phyloP scores from a whole-genome alignment of 2,888 invertebrate species.

The Dorcus parallelipipedus region DNA sequence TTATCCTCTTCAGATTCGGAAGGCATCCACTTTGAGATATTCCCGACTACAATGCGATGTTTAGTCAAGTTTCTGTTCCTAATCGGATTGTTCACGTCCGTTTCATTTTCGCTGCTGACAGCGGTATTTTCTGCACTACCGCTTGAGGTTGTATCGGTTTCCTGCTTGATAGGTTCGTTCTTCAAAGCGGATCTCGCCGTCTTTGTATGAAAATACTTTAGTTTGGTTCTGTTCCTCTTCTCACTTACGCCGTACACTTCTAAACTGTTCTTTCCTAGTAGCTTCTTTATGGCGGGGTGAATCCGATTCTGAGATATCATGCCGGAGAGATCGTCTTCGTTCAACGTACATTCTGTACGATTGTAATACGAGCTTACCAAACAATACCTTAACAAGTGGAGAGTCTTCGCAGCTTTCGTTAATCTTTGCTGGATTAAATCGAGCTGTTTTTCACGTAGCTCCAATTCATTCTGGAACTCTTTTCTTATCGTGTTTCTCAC shows the following conservation, averaged over 20 bases:
- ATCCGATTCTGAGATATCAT: slow-evolving; percentile 50
- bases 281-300: slow-evolving; percentile 74
- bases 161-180: neutral
- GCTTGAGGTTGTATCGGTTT: slow-evolving; percentile 9
- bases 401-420: slow-evolving; percentile 54
- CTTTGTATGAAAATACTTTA: neutral
- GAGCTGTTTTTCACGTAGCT: slow-evolving; percentile 67
- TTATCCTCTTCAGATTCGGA: slow-evolving; percentile 64
- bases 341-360: slow-evolving; percentile 52
- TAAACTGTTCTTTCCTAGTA: slow-evolving; percentile 61
- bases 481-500: slow-evolving; percentile 64
- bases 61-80: slow-evolving; percentile 41
- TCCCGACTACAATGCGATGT: slow-evolving; percentile 56
- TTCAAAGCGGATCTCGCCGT: slow-evolving; percentile 13
- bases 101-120: slow-evolving; percentile 8
- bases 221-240: slow-evolving; percentile 16
- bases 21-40: slow-evolving; percentile 81
- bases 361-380: slow-evolving; percentile 61
- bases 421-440: slow-evolving; percentile 66
- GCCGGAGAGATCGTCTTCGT: slow-evolving; percentile 38
- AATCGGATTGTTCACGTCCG: slow-evolving; percentile 16
- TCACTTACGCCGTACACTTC: neutral
- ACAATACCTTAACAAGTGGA: slow-evolving; percentile 59
- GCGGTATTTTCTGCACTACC: slow-evolving; percentile 4
- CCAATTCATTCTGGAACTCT: slow-evolving; percentile 71